Percentiles rank a stretch among this genome's conserved stretches.
Evolutionary conservation across 2,797 vertebrate species (phyloP).

Genomic region (Microcaecilia unicolor): DNA sequence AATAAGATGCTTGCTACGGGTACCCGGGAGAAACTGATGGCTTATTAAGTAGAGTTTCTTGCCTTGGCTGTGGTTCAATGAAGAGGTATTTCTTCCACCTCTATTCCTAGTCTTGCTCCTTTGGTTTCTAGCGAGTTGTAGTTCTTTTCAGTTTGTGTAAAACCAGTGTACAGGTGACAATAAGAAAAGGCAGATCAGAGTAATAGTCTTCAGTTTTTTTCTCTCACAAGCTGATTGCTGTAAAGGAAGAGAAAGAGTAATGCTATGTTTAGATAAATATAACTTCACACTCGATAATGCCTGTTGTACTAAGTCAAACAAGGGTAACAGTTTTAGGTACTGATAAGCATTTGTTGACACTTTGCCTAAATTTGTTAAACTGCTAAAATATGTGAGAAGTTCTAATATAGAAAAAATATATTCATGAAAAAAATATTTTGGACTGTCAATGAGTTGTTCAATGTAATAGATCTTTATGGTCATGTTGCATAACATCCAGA

Average conservation of each 20-base stretch:
- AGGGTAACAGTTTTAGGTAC: too few relatives aligned
- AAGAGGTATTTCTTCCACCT: constrained; percentile 19
- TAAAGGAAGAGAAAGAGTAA: background rate
- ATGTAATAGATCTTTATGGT: too few relatives aligned
- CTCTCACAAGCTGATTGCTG: constrained; percentile 23
- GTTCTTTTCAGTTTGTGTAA: constrained; percentile 31
- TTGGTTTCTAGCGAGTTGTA: constrained; percentile 10
- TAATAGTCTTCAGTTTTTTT: constrained; percentile 54
- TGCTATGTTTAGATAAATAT: too few relatives aligned
- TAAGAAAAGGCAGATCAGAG: constrained; percentile 47
- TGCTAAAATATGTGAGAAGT: too few relatives aligned
- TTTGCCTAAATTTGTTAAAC: too few relatives aligned
- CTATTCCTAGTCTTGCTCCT: constrained; percentile 33
- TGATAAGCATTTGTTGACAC: too few relatives aligned
- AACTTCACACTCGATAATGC: too few relatives aligned
- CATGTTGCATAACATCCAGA: too few relatives aligned
- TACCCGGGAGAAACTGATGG: background rate
- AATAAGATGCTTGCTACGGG: constrained; percentile 15
- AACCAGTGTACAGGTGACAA: constrained; percentile 44
- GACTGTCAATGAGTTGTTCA: too few relatives aligned
- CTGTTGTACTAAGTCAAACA: too few relatives aligned
- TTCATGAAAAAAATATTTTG: too few relatives aligned
- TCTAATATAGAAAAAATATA: too few relatives aligned
- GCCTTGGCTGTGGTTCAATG: background rate
- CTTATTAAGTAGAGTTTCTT: constrained; percentile 16